A percentile compares a stretch with the other conserved stretches of the same genome.
Conservation (phyloP, 2,113 vertebrate species). For the Macrotus californicus region DNA sequence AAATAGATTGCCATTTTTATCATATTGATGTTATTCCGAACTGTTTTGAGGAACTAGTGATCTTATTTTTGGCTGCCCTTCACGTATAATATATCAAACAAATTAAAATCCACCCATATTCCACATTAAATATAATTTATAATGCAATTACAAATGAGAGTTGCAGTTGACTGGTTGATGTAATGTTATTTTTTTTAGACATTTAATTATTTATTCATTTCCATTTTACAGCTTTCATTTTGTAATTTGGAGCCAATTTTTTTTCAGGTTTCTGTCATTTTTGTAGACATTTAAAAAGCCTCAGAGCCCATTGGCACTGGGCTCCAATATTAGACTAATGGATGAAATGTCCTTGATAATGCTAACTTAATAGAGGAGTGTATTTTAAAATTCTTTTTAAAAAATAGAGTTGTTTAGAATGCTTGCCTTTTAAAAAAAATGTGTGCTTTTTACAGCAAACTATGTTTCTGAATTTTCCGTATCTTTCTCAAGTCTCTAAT, state of each 20-base stretch:
- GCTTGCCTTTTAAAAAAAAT: neutral
- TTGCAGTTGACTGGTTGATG: conserved; percentile 12
- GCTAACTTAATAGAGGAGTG: neutral
- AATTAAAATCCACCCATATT: conserved; percentile 33
- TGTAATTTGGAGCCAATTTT: neutral
- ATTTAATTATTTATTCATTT: conserved; percentile 50
- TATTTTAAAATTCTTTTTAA: neutral
- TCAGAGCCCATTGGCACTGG: neutral
- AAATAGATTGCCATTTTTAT: conserved; percentile 17
- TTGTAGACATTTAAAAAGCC: conserved; percentile 11
- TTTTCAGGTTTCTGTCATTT: conserved; percentile 11
- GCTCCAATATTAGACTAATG: neutral
- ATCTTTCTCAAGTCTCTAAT: neutral
- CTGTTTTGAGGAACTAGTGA: neutral
- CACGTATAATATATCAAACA: conserved; percentile 11
- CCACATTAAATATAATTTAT: conserved; percentile 41
- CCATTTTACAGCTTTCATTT: conserved; percentile 32
- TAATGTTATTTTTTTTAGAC: conserved; percentile 25
- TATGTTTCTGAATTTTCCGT: neutral
- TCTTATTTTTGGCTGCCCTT: neutral
- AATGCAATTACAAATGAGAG: conserved; percentile 26
- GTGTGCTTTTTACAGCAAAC: neutral
- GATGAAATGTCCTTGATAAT: conserved; percentile 15
- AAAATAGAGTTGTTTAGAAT: neutral
- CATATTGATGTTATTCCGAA: neutral